Evolutionary conservation across 1,140 invertebrate species (phyloP).

Genomic region (Drosophila lini): DNA sequence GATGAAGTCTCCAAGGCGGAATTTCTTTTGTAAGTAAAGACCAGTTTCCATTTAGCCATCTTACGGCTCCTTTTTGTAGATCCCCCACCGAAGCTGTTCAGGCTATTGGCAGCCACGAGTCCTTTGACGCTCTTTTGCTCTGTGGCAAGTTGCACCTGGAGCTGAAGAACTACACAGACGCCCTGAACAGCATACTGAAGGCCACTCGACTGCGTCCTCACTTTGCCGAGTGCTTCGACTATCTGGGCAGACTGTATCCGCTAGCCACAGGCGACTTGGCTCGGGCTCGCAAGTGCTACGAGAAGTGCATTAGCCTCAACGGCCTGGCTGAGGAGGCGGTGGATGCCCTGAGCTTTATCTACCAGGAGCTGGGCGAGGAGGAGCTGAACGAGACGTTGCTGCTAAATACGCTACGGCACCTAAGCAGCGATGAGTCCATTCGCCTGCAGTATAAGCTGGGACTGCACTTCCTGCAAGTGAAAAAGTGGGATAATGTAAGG

Average conservation of each 20-base stretch:
- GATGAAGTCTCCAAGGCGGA: constrained; percentile 54
- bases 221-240: constrained; percentile 89
- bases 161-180: constrained; percentile 87
- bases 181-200: constrained; percentile 88
- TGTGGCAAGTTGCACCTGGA: constrained; percentile 89
- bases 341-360: constrained; percentile 90
- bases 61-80: constrained; percentile 19
- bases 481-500: constrained; percentile 86
- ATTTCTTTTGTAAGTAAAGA: constrained; percentile 59
- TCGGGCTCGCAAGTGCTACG: constrained; percentile 92
- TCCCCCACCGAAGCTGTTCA: constrained; percentile 85
- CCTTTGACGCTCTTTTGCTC: constrained; percentile 85
- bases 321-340: constrained; percentile 88
- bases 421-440: constrained; percentile 86
- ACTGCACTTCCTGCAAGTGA: constrained; percentile 89
- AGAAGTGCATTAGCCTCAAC: constrained; percentile 92
- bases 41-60: not conserved
- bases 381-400: constrained; percentile 89
- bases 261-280: constrained; percentile 86
- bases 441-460: constrained; percentile 94
- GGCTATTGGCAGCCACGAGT: constrained; percentile 85
- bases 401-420: constrained; percentile 86
- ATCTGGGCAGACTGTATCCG: constrained; percentile 91
- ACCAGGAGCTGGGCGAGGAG: constrained; percentile 88
- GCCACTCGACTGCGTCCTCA: constrained; percentile 90